Conservation (phyloP, 2,113 vertebrate genomes). For the Erpornis zantholeuca region DNA sequence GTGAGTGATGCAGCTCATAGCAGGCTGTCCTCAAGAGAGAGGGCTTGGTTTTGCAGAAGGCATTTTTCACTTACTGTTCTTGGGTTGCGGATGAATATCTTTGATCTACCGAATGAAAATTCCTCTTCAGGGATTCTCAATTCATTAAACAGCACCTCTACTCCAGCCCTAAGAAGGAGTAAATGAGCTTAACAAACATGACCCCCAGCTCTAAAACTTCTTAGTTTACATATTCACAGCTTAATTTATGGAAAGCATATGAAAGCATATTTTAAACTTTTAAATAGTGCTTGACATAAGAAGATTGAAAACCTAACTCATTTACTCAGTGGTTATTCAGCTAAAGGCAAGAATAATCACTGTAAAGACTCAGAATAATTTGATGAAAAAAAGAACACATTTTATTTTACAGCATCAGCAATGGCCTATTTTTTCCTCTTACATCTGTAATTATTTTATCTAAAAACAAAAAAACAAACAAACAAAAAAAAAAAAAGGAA, state of each 20-base stretch:
- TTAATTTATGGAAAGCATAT: background rate
- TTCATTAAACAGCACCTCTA: conserved; percentile 88
- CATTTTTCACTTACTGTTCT: conserved; percentile 83
- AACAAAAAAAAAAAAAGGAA: background rate
- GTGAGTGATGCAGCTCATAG: background rate
- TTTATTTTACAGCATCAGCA: background rate
- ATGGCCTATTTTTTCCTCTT: background rate
- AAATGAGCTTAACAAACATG: conserved; percentile 16
- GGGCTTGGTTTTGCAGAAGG: background rate
- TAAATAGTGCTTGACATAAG: background rate
- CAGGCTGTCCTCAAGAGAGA: background rate
- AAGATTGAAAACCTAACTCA: background rate
- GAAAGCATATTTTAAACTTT: background rate
- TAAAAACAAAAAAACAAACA: background rate
- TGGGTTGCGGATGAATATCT: conserved; percentile 99
- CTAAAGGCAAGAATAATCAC: conserved; percentile 19
- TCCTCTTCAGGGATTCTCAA: conserved; percentile 87
- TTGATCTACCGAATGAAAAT: conserved; percentile 91
- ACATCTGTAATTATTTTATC: background rate
- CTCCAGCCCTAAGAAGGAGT: conserved; percentile 81
- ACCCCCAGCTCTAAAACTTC: background rate
- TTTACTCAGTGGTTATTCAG: background rate
- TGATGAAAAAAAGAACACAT: background rate
- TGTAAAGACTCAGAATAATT: background rate
- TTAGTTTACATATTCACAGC: background rate